Evolutionary conservation across 2,797 vertebrate genomes (phyloP), one percentile per base, ranked within the genome.

Genomic region (Novumbra hubbsi): DNA sequence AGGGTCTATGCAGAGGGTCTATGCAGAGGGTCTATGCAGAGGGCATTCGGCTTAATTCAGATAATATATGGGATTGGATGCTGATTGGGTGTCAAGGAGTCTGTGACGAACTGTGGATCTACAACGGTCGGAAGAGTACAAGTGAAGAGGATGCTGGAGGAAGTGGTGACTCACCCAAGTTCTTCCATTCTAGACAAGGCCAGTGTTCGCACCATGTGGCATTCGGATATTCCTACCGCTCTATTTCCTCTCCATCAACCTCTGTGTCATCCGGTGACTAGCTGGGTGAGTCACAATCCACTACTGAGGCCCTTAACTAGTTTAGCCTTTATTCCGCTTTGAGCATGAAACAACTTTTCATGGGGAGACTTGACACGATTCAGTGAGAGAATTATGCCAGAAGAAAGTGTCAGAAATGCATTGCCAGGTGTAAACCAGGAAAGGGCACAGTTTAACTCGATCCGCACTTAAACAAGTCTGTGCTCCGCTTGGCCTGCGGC

Each of bases 191-290:
- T 38, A 17, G 64, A 17, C 30, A 11, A 5, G 32, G 8, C 64
- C 64, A 38, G 38, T 66, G n/a, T 41, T 67, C 3, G 19, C 68
- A 70, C 48, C 48, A 55, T n/a, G 28, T 24, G 45, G 28, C 27
- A n/a, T 30, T 50, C 68, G 6, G 24, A 17, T 68, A 41, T 4
- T 24, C 55, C 34, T 16, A 73, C 63, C 71, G 69, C 80, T 68
- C 48, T 60, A 15, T 57, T 4, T 71, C 19, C 55, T 57, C 34
- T 21, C 70, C 32, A 41, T 32, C 34, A 17, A 14, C 5, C 24
- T 73, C 69, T 68, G 32, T 70, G 41, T 71, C 57, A 68, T 57
- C 21, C n/a, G n/a, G n/a, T 57, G 55, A 57, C 55, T n/a, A 57
- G 55, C 21, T 24, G 55, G 55, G 55, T 24, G n/a, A 57, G n/a